phyloP scores from a whole-genome alignment of 2,113 vertebrate species.

The Manacus vitellinus region DNA sequence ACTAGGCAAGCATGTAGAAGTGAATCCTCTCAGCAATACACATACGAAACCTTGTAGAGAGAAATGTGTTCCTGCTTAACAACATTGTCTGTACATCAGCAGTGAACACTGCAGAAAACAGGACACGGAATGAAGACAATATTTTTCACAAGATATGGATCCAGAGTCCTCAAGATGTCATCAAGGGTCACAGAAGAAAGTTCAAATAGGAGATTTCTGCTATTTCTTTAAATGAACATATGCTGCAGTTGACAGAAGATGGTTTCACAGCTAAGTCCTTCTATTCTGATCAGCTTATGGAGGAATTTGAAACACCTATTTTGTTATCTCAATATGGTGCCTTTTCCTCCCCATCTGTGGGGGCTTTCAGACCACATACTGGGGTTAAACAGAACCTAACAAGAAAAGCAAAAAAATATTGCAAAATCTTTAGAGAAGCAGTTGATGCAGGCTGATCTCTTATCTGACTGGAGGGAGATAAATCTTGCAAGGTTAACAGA shows the following conservation, averaged over 20 bases:
- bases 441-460: not conserved
- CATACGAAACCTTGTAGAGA: not conserved
- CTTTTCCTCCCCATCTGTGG: not conserved
- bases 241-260: not conserved
- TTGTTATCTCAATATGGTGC: not conserved
- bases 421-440: not conserved
- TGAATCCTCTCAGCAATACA: not conserved
- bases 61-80: not conserved
- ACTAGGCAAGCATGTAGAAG: not conserved
- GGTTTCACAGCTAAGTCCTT: not conserved
- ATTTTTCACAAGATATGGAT: not conserved
- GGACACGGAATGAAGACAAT: not conserved
- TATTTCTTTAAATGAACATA: not conserved
- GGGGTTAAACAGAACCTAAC: not conserved
- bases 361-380: not conserved
- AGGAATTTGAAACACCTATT: not conserved
- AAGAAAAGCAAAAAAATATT: not conserved
- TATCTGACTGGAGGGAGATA: not conserved
- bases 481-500: not conserved
- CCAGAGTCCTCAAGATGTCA: not conserved
- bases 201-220: not conserved
- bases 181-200: not conserved
- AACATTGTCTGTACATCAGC: not conserved
- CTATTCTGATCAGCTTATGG: not conserved
- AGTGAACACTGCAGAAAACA: not conserved